Evolutionary conservation across 2,797 vertebrate species (phyloP).

Genomic region (Clarias platycephalus): DNA sequence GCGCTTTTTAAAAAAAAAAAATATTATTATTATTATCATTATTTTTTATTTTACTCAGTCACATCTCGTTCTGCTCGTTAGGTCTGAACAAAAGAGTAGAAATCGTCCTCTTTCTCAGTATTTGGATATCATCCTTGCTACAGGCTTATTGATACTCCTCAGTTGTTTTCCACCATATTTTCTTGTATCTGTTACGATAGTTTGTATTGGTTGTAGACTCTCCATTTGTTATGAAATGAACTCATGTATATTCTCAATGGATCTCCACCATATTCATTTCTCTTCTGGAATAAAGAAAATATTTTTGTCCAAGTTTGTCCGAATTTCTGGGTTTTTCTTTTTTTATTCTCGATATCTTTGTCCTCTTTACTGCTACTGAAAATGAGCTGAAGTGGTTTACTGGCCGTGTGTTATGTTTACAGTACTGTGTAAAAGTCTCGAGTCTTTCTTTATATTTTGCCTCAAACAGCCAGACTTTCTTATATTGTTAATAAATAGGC

Average conservation of each 20-base stretch:
- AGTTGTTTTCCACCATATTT: slow-evolving; percentile 63
- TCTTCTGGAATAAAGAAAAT: slow-evolving; percentile 81
- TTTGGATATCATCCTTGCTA: slow-evolving; percentile 60
- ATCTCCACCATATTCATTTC: slow-evolving; percentile 73
- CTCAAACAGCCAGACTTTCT: too few species aligned
- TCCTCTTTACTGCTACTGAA: not conserved
- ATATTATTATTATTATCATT: not conserved
- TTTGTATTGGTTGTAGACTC: slow-evolving; percentile 77
- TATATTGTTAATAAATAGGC: too few species aligned
- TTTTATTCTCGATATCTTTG: too few species aligned
- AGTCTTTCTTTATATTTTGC: too few species aligned
- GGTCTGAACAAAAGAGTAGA: slow-evolving; percentile 3
- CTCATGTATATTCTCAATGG: slow-evolving; percentile 73
- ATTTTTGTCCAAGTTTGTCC: slow-evolving; percentile 73
- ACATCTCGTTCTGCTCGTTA: slow-evolving; percentile 25
- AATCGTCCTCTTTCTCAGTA: slow-evolving; percentile 67
- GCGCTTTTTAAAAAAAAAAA: too few species aligned
- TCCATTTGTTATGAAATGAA: slow-evolving; percentile 71
- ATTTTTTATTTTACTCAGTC: not conserved
- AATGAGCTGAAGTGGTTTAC: not conserved
- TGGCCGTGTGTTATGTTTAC: not conserved
- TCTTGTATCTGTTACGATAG: slow-evolving; percentile 72
- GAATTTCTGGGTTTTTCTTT: slow-evolving; percentile 6
- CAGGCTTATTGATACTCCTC: slow-evolving; percentile 64
- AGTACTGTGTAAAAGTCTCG: not conserved